Conservation (phyloP, 2,113 vertebrate genomes). For the Mustela nigripes region DNA sequence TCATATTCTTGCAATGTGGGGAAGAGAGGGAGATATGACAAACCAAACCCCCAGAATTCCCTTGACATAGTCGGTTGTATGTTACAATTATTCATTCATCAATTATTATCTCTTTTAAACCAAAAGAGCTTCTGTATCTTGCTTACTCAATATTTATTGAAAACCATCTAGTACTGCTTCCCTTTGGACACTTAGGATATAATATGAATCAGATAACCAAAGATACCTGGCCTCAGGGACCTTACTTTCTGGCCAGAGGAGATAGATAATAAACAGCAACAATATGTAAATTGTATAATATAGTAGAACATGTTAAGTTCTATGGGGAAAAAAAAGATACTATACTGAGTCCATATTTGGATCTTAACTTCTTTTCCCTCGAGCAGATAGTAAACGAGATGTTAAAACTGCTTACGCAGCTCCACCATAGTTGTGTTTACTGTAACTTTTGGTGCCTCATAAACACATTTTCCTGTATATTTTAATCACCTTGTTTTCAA, state of each 20-base stretch:
- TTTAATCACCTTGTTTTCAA: conserved; percentile 53
- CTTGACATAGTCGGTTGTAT: neutral
- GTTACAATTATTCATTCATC: neutral
- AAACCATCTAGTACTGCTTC: neutral
- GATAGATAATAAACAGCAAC: neutral
- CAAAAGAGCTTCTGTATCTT: neutral
- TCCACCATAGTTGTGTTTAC: neutral
- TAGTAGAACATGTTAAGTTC: neutral
- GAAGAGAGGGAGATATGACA: neutral
- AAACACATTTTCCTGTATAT: conserved; percentile 23
- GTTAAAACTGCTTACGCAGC: neutral
- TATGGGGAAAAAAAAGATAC: neutral
- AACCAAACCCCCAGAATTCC: neutral
- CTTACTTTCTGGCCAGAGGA: neutral
- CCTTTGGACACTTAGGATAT: neutral
- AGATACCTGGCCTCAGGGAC: neutral
- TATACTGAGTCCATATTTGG: neutral
- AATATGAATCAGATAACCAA: neutral
- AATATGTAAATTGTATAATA: neutral
- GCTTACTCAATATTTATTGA: neutral
- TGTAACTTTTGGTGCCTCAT: neutral
- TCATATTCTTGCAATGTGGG: neutral
- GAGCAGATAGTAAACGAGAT: neutral
- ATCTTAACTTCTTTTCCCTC: neutral
- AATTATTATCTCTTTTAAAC: neutral